Evolutionary conservation across 2,888 invertebrate genomes (phyloP), one percentile per base, ranked within the genome.

Genomic region (Brachycybe producta): DNA sequence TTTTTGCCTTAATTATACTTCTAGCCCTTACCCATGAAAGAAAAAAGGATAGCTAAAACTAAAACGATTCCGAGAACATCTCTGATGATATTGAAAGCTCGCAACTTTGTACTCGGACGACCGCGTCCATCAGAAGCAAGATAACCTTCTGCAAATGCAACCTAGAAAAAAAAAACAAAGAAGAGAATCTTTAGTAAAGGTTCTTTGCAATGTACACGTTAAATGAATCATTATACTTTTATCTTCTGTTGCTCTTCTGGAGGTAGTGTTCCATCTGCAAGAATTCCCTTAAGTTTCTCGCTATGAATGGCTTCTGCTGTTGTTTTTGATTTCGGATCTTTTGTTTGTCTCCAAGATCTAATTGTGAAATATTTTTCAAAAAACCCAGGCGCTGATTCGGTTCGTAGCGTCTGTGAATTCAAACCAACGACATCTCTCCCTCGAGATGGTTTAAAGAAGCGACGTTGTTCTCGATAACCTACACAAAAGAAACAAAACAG

Each of bases 71-170:
- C 80, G 49, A 85, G 71, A 26, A 86, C 70, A 61, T 84, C 78
- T 62, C 86, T 84, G 24, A 83, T 75, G 54, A 84, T 67, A 70
- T 80, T 78, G 54, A 83, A 71, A 62, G 77, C 75, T 38, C 62
- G 52, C 47, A 62, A 58, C 51, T 60, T 61, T 7, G 55, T 63
- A 13, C 61, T 61, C 7, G 61, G 60, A 8, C 53, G 46, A 5
- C 54, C 49, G 47, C 59, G 57, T 13, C 62, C 60, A 52, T 66
- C 69, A 58, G 84, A 88, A 47, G 86, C 80, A 53, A 86, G 64
- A 64, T 88, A 91, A 1, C 91, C 91, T 67, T 91, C 91, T 30
- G 87, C 87, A 70, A 91, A 91, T 0, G 90, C 90, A 51, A 62
- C 52, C 57, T 59, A 40, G n/a, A 15, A 30, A 27, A 24, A 7